phyloP scores from a whole-genome alignment of 2,888 invertebrate genomes.

The Hirtodrosophila histrioides region DNA sequence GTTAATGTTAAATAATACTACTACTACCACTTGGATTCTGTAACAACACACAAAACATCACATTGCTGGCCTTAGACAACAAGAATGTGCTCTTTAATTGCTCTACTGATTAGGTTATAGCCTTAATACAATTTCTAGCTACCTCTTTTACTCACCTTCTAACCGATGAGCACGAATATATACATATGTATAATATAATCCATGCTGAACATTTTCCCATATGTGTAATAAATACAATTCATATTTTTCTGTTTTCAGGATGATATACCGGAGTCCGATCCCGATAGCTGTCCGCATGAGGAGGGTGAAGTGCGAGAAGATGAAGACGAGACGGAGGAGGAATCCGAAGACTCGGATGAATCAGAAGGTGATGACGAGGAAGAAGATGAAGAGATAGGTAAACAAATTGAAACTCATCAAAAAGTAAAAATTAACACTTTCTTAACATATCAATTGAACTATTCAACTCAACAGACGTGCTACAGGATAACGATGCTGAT shows the following conservation, averaged over 20 bases:
- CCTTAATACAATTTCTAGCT: constrained; percentile 51
- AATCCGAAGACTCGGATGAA: constrained; percentile 84
- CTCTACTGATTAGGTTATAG: constrained; percentile 34
- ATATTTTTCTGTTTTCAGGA: constrained; percentile 71
- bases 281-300: constrained; percentile 84
- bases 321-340: constrained; percentile 83
- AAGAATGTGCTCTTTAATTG: constrained; percentile 71
- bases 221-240: not conserved
- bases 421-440: not conserved
- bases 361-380: constrained; percentile 84
- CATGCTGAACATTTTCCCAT: not conserved
- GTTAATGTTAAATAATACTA: constrained; percentile 26
- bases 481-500: constrained; percentile 83
- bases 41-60: constrained; percentile 61
- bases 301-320: constrained; percentile 82
- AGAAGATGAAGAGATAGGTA: constrained; percentile 84
- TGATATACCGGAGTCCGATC: constrained; percentile 84
- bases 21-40: constrained; percentile 49
- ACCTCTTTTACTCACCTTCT: constrained; percentile 33
- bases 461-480: constrained; percentile 51
- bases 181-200: constrained; percentile 8
- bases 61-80: constrained; percentile 83
- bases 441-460: not conserved
- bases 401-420: constrained; percentile 16
- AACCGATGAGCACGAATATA: constrained; percentile 38